A percentile compares a stretch with the other conserved stretches of the same genome.
These are phyloP conservation scores for Piscicola geometra DNA, from an alignment of 2,888 invertebrate genomes.

Conservation along the genomic window DNA sequence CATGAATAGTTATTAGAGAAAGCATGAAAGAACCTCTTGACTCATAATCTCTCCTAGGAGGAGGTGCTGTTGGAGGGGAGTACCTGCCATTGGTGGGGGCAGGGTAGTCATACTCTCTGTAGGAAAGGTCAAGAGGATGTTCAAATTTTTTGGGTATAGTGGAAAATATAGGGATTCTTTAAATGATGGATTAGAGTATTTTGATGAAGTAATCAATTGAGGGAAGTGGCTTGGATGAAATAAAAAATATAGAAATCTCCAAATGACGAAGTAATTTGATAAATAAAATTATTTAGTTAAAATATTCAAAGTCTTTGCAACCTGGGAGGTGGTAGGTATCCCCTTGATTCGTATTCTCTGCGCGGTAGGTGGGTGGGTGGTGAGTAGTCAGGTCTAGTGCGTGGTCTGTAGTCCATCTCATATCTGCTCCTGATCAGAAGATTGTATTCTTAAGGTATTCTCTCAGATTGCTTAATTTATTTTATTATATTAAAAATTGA, in stretches of 20 bases:
- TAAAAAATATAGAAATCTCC: not conserved
- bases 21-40: not conserved
- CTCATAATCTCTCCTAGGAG: constrained; percentile 28
- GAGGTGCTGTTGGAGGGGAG: constrained; percentile 14
- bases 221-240: not conserved
- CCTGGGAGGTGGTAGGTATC: constrained; percentile 3
- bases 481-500: not conserved
- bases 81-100: constrained; percentile 26
- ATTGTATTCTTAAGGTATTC: not conserved
- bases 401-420: constrained; percentile 23
- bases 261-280: no score
- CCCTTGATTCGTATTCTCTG: constrained; percentile 29
- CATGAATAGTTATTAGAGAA: no score
- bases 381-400: constrained; percentile 24
- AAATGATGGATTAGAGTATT: not conserved
- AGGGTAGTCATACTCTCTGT: constrained; percentile 28
- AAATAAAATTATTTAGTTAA: no score
- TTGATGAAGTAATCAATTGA: not conserved
- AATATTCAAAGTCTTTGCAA: no score
- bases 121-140: not conserved
- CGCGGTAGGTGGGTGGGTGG: constrained; percentile 14
- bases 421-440: constrained; percentile 17
- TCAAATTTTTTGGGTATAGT: not conserved
- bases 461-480: not conserved
- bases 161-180: no score